Base-by-base conservation (phyloP, 1,140 invertebrate genomes). In the Camponotus vicinus region DNA sequence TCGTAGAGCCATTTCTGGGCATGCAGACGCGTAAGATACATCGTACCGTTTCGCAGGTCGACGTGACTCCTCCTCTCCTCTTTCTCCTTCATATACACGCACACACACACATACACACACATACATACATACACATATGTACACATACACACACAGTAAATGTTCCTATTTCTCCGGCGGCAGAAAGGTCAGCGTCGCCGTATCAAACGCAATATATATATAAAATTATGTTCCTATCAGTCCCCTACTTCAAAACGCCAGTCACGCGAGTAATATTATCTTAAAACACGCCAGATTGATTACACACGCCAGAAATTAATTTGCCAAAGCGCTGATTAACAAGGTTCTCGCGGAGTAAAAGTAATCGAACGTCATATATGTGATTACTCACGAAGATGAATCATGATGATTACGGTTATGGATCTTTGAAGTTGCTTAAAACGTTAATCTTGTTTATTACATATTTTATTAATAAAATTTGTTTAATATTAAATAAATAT, bases 211-310 rank as follows among this genome's bases (percentile, higher is more conserved):
- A 83, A 82, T 59, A 70, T 69, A 78, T 70, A 70, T 49, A 55
- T 40, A n/a, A 73, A 70, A 83, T 82, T 82, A 82, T 57, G 79
- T 83, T 83, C 79, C 79, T 83, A 83, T 83, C 79, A 61, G 79
- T 73, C 69, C 55, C 79, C 55, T 75, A 75, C n/a, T 83, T 73
- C 63, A 61, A 27, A 27, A 18, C 69, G 69, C 55, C 69, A 61
- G 69, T 83, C 79, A 83, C 79, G 79, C 69, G 69, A 83, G n/a
- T 83, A 83, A 83, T 70, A 61, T 83, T 73, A 83, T 32, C 55
- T 75, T 63, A 83, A 80, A 80, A 83, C 11, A 55, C 69, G 21
- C 15, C 42, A 71, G 37, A n/a, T 79, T 64, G 63, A 71, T 82
- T 52, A 52, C 67, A 73, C 67, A 57, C 18, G 21, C 37, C 8